Base-by-base conservation (phyloP, 2,113 vertebrate species). In the Numenius arquata region DNA sequence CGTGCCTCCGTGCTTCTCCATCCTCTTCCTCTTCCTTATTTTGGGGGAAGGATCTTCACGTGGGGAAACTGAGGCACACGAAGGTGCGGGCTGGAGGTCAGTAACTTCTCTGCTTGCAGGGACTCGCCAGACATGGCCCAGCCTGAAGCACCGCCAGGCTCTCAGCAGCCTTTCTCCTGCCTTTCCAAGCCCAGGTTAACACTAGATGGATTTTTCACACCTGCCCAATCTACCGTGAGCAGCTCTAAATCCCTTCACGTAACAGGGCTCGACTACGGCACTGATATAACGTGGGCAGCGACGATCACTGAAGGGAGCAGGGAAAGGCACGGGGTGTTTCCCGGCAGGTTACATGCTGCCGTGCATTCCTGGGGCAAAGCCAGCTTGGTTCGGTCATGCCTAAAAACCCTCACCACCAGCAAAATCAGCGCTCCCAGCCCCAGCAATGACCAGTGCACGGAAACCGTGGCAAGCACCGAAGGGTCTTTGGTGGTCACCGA, bases 261-360 rank as follows among this genome's bases (percentile, higher is more conserved):
- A 15, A 7, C 62, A 32, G 36, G 13, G 38, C 25, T 84, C 3
- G 1, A 7, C 62, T 4, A 3, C 3, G 4, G 63, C 25, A 3
- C 43, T 4, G 52, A 12, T 13, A 6, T 3, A 36, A 90, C 4
- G 0, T 0, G 6, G 22, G 56, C 50, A n/a, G 79, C 40, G 2
- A 3, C 0, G 30, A 43, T 8, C 25, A 6, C 52, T 3, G 10
- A 30, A 8, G 58, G 75, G 47, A 77, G 74, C 38, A 26, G 59
- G 67, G 62, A 36, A 52, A 34, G 36, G 52, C 58, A 11, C 2
- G 3, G 47, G 73, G 20, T 50, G 56, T 34, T 52, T 45, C 47
- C 29, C 4, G 2, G 26, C 11, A 8, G 62, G 52, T 27, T 8
- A 18, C 30, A 6, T 0, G 4, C 38, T 34, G 62, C 62, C 4